Conservation (phyloP, 2,888 invertebrate species). For the Caenorhabditis sp. region DNA sequence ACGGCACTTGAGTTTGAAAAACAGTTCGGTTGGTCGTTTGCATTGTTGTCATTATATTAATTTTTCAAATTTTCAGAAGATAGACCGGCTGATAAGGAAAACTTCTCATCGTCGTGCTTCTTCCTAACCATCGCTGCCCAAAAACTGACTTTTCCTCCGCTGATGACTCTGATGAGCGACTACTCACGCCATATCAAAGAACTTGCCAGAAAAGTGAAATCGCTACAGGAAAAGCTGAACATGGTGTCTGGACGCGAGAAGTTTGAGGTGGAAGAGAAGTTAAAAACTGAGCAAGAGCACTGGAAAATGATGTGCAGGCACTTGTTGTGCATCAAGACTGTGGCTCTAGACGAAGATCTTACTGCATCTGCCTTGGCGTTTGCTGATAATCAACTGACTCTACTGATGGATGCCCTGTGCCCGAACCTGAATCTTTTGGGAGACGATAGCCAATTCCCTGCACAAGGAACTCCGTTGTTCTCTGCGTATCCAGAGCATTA, state of each 20-base stretch:
- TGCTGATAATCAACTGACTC: conserved; percentile 91
- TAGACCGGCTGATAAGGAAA: conserved; percentile 85
- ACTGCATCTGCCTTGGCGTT: conserved; percentile 91
- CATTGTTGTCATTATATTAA: neutral
- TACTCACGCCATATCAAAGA: conserved; percentile 68
- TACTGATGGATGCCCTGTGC: conserved; percentile 86
- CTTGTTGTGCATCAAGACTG: conserved; percentile 93
- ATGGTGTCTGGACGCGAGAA: neutral
- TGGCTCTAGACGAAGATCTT: conserved; percentile 91
- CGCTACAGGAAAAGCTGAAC: conserved; percentile 22
- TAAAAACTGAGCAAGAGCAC: conserved; percentile 6
- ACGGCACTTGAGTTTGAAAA: conserved; percentile 86
- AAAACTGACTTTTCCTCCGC: conserved; percentile 93
- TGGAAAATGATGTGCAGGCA: conserved; percentile 86
- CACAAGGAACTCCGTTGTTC: conserved; percentile 89
- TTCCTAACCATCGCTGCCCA: conserved; percentile 95
- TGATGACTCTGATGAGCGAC: conserved; percentile 85
- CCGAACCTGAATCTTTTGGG: conserved; percentile 31
- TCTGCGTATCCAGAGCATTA: conserved; percentile 96
- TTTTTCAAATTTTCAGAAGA: conserved; percentile 24
- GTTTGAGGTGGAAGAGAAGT: conserved; percentile 19
- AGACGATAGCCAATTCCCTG: conserved; percentile 79
- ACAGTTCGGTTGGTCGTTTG: conserved; percentile 39
- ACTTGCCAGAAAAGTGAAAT: conserved; percentile 22
- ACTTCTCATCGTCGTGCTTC: conserved; percentile 98